Evolutionary conservation across 2,113 vertebrate species (phyloP), one percentile per base, ranked within the genome.

Genomic region (Haliaeetus leucogaster): DNA sequence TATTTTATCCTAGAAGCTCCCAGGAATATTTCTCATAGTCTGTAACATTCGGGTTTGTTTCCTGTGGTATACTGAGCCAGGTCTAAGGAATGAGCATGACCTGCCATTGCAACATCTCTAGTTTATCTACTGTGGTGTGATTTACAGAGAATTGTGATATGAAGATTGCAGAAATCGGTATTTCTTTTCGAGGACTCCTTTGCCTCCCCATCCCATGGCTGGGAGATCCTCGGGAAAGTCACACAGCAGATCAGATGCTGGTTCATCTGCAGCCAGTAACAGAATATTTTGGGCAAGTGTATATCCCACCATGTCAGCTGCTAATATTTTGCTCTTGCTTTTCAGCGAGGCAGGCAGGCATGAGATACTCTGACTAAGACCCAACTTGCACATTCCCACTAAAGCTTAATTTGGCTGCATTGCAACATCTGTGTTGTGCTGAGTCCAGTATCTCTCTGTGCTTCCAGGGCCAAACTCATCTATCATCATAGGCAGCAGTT

Each of bases 341-440:
- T 97, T 92, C 94, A 96, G 77, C 8, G 9, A 94, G 52, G 78
- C 93, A 94, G 79, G 80, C 92, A 97, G 84, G 94, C 93, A 96
- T 97, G 84, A 95, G 89, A 95, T 97, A 95, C 81, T 97, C 90
- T 95, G 95, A 97, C 96, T 93, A 94, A 90, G 86, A 86, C 93
- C 88, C 86, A 95, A 89, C 94, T 95, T 96, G 95, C 86, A 94
- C 90, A 94, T 97, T 98, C 95, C 90, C 94, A 89, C 68, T 96
- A 70, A 97, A 96, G 95, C 97, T 97, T 97, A 94, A 98, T 97
- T 97, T 97, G 96, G 79, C 97, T 58, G 16, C 86, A 87, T 96
- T 93, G 88, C 94, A 97, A 96, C 97, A 97, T 97, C 97, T 97
- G 97, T 96, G 94, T 97, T 97, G 96, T 98, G 97, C 97, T 98